Evolutionary conservation across 2,888 invertebrate genomes (phyloP).

Genomic region (Rhopalosiphum nymphaeae): DNA sequence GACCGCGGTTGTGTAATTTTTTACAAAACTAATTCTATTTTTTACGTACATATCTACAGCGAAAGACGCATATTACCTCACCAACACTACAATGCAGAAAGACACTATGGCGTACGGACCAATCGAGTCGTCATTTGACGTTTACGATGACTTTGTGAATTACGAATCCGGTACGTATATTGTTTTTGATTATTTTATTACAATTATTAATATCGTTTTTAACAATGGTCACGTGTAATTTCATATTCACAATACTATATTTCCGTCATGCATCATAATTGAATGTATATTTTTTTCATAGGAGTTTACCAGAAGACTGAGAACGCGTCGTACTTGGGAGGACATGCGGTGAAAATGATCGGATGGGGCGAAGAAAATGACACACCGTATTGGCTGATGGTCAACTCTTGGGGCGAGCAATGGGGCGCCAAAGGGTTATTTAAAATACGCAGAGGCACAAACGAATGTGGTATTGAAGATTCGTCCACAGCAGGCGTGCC

Average conservation of each 20-base stretch:
- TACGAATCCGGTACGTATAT: slow-evolving; percentile 81
- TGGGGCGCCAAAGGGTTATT: not conserved
- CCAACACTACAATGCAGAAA: slow-evolving; percentile 77
- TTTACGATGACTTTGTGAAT: slow-evolving; percentile 85
- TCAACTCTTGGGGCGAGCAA: not conserved
- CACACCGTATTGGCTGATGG: not conserved
- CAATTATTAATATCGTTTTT: not conserved
- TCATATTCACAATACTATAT: not conserved
- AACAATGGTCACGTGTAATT: not conserved
- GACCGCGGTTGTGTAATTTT: not conserved
- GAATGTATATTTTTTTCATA: not conserved
- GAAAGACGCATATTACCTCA: not conserved
- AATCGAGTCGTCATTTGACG: slow-evolving; percentile 89
- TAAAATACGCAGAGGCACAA: not conserved
- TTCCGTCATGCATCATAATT: not conserved
- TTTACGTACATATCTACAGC: not conserved
- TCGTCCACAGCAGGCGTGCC: not conserved
- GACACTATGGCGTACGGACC: slow-evolving; percentile 90
- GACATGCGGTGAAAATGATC: not conserved
- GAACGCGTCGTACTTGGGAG: not conserved
- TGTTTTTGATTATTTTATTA: not conserved
- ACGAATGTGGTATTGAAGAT: not conserved
- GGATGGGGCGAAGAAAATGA: not conserved
- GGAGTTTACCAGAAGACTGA: not conserved
- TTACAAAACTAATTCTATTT: not conserved